Evolutionary conservation across 2,888 invertebrate species (phyloP).

Genomic region (Pseudanteris insignis): DNA sequence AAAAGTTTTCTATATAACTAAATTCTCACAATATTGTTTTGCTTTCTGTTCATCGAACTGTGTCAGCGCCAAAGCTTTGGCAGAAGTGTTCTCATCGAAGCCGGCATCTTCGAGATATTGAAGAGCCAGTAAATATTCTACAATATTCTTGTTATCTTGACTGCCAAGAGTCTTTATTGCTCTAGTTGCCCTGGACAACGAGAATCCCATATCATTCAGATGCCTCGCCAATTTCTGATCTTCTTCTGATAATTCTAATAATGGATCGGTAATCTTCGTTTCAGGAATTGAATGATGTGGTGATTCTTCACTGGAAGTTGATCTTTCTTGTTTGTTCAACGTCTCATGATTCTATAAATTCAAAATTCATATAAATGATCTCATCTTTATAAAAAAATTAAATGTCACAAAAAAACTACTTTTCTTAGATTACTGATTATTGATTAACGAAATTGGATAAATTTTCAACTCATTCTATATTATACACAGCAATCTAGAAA

Average conservation of each 20-base stretch:
- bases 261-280: slow-evolving; percentile 40
- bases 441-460: too few species aligned
- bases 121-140: slow-evolving; percentile 81
- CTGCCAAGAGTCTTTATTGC: slow-evolving; percentile 79
- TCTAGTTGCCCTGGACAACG: slow-evolving; percentile 80
- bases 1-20: slow-evolving; percentile 81
- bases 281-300: slow-evolving; percentile 19
- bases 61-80: slow-evolving; percentile 67
- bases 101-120: slow-evolving; percentile 68
- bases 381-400: too few species aligned
- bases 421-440: too few species aligned
- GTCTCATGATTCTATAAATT: too few species aligned
- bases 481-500: too few species aligned
- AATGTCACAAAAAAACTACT: too few species aligned
- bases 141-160: slow-evolving; percentile 86
- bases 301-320: slow-evolving; percentile 37
- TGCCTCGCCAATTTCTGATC: slow-evolving; percentile 75
- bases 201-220: slow-evolving; percentile 90
- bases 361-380: too few species aligned
- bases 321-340: too few species aligned
- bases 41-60: slow-evolving; percentile 66
- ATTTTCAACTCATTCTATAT: too few species aligned
- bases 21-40: slow-evolving; percentile 65
- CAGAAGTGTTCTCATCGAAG: slow-evolving; percentile 66
- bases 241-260: slow-evolving; percentile 55